Conservation (phyloP, 2,113 vertebrate species). For the Bubo scandiacus region DNA sequence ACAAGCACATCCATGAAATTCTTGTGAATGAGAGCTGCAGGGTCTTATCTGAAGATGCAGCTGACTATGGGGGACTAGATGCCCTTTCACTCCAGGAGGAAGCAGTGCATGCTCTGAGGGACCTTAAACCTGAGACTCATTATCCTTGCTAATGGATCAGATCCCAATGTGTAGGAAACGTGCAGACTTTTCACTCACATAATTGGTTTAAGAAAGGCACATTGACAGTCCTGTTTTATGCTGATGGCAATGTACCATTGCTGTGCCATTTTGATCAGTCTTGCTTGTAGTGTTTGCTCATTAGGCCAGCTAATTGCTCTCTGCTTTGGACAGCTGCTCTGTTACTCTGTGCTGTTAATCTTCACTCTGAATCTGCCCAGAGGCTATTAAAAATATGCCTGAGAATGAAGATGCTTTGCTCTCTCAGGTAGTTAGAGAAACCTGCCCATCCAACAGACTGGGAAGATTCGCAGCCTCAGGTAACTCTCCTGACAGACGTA, state of each 20-base stretch:
- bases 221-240: background rate
- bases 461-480: background rate
- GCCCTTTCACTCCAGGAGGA: background rate
- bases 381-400: background rate
- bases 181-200: background rate
- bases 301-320: background rate
- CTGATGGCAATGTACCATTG: background rate
- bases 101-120: background rate
- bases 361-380: background rate
- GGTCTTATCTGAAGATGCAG: background rate
- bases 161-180: background rate
- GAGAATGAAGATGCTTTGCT: background rate
- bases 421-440: background rate
- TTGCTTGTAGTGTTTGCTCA: background rate
- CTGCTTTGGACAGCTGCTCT: background rate
- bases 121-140: background rate
- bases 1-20: background rate
- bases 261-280: background rate
- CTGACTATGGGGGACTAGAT: accelerated
- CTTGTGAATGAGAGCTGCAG: background rate
- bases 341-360: background rate
- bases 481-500: background rate
- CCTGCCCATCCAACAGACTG: background rate
- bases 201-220: background rate
- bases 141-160: background rate